Evolutionary conservation across 2,797 vertebrate genomes (phyloP), one percentile per base, ranked within the genome.

Genomic region (Characodon lateralis): DNA sequence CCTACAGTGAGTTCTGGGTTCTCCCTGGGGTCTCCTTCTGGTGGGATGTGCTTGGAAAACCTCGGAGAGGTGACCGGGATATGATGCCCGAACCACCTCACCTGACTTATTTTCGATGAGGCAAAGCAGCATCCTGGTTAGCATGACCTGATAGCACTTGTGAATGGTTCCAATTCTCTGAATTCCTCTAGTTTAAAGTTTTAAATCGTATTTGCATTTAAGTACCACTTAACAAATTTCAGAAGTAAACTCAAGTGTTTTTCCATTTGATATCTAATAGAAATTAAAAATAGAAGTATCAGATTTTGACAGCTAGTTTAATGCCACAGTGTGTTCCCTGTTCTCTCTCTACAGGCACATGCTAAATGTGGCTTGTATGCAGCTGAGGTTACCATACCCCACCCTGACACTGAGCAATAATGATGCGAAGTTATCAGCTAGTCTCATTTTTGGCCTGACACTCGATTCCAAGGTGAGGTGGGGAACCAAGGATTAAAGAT

Each of bases 401-500:
- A 43, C 79, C 66, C 76, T 24, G 69, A 74, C 77, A 43, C 48
- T 72, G 80, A 90, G 84, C 59, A 86, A 90, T 86, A 85, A 84
- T 74, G 46, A 71, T 79, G 87, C 82, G 82, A 79, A 90, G 83
- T 91, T 91, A 91, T 91, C 82, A 82, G 83, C 83, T 76, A 80
- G 78, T 87, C 81, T 88, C 85, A 81, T 88, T 90, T 87, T 79
- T 80, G 75, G 31, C 84, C 39, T 89, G 87, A 89, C 86, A 82
- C 79, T 78, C 74, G 89, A 93, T 92, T 90, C 70, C 26, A 83
- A 87, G 85, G 80, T 79, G 84, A 85, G 87, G 85, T 88, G 83
- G 80, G 83, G 84, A 85, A 88, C 72, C 76, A 41, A 80, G 89
- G 90, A 94, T 94, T 94, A 93, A 93, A 95, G 93, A 95, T 95